Evolutionary conservation across 2,888 invertebrate species (phyloP).

Genomic region (Sisyra terminalis): DNA sequence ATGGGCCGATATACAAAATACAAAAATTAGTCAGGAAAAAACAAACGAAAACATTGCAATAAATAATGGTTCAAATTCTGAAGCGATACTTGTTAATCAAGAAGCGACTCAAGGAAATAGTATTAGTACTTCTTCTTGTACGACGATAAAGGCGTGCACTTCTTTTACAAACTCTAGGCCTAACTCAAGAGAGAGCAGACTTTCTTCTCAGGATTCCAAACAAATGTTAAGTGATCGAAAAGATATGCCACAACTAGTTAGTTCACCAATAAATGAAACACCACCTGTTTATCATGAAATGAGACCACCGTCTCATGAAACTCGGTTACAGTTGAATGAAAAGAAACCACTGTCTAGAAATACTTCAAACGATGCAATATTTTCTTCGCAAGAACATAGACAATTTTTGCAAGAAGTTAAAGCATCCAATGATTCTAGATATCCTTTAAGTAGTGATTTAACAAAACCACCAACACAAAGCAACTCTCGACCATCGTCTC

Average conservation of each 20-base stretch:
- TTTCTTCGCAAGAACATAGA: slow-evolving; percentile 8
- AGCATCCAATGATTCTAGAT: not conserved
- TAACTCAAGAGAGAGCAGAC: not conserved
- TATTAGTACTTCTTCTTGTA: too few species aligned
- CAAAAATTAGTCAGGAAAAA: not conserved
- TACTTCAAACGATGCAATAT: slow-evolving; percentile 10
- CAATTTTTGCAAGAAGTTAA: not conserved
- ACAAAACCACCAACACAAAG: slow-evolving; percentile 10
- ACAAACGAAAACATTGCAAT: not conserved
- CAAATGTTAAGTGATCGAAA: not conserved
- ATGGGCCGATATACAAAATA: not conserved
- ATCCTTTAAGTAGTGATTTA: slow-evolving; percentile 6
- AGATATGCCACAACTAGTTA: not conserved
- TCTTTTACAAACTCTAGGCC: not conserved
- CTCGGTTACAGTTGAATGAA: not conserved
- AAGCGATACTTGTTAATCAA: not conserved
- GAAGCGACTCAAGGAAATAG: too few species aligned
- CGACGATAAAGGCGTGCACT: too few species aligned
- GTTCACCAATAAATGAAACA: not conserved
- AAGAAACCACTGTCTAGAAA: slow-evolving; percentile 11
- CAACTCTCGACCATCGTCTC: slow-evolving; percentile 12
- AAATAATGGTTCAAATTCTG: not conserved
- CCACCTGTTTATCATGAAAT: not conserved
- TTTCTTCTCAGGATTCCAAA: not conserved
- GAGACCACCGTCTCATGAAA: slow-evolving; percentile 2